phyloP scores from a whole-genome alignment of 2,797 vertebrate species.

The Enteromius radiatus region DNA sequence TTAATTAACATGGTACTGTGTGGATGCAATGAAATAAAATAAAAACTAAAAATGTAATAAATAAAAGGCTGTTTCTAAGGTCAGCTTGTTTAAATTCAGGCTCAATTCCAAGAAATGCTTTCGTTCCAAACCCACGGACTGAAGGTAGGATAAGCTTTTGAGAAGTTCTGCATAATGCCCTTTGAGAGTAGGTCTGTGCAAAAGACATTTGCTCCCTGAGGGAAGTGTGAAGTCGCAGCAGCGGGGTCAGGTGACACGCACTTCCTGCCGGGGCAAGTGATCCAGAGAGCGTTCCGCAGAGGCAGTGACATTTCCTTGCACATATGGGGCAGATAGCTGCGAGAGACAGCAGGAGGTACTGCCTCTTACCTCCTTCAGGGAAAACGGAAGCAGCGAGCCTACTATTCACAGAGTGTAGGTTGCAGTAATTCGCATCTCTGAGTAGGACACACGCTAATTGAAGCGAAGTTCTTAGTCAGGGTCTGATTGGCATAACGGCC shows the following conservation, averaged over 20 bases:
- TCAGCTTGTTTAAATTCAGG: conserved; percentile 5
- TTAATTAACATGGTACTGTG: not conserved
- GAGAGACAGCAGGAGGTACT: conserved; percentile 13
- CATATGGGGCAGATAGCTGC: conserved; percentile 38
- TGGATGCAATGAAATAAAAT: not conserved
- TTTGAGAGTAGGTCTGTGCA: conserved; percentile 36
- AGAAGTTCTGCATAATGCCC: conserved; percentile 38
- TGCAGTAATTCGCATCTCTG: not conserved
- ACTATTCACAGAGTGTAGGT: not conserved
- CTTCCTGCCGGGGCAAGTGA: conserved; percentile 44
- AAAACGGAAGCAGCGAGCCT: conserved; percentile 3
- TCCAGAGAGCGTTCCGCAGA: conserved; percentile 40
- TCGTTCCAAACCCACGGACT: not conserved
- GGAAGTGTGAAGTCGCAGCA: conserved; percentile 34
- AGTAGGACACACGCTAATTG: conserved; percentile 15
- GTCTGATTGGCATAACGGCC: not conserved
- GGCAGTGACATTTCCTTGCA: conserved; percentile 52
- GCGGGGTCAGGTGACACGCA: conserved; percentile 48
- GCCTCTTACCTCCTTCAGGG: conserved; percentile 30
- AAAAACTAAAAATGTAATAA: not conserved
- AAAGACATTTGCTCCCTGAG: conserved; percentile 35
- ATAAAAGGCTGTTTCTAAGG: not conserved
- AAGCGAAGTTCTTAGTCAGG: conserved; percentile 5
- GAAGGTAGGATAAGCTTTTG: not conserved
- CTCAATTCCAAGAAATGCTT: not conserved